Evolutionary conservation across 2,113 vertebrate genomes (phyloP), one percentile per base, ranked within the genome.

Genomic region (Nothobranchius furzeri): DNA sequence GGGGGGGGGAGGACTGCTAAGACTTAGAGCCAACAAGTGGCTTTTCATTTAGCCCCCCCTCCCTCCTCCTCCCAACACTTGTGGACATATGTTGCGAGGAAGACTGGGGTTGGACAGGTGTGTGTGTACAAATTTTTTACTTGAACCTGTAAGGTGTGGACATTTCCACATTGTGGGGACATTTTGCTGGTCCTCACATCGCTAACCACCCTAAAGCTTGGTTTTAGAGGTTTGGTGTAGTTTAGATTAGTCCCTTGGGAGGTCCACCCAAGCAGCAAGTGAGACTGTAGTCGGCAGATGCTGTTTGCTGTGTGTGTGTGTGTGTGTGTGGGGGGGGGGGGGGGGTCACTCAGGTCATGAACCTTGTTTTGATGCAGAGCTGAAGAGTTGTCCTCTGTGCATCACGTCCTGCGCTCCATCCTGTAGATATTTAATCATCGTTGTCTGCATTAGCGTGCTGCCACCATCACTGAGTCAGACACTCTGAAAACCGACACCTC

Each of bases 401-500:
- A n/a, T 70, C 70, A 42, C 48, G 46, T 58, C 59, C 48, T 60
- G 35, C 25, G 4, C 54, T 12, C 35, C 64, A 17, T n/a, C 6
- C 6, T 46, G 46, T 60, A 59, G 42, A 35, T 9, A 47, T 14
- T n/a, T 24, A 20, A 12, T 61, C 48, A 30, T 49, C 48, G 4
- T 13, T 37, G 64, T 64, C 52, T 69, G 51, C 24, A 17, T 11
- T 57, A 56, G 14, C 43, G 63, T 43, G 30, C 55, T 68, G 35
- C 49, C 30, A 53, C 60, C 37, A 17, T 35, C 24, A 20, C 70
- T 1, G 24, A 72, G 60, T 79, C 60, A 36, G 60, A 61, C 36
- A 8, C 80, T 61, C 60, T 78, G 89, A 87, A 91, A 91, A 78
- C 76, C 77, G 89, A 91, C 90, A 90, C 91, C 76, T 82, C 68